A percentile compares a stretch with the other conserved stretches of the same genome.
Conservation (phyloP, 2,113 vertebrate genomes). For the Ornithorhynchus anatinus region DNA sequence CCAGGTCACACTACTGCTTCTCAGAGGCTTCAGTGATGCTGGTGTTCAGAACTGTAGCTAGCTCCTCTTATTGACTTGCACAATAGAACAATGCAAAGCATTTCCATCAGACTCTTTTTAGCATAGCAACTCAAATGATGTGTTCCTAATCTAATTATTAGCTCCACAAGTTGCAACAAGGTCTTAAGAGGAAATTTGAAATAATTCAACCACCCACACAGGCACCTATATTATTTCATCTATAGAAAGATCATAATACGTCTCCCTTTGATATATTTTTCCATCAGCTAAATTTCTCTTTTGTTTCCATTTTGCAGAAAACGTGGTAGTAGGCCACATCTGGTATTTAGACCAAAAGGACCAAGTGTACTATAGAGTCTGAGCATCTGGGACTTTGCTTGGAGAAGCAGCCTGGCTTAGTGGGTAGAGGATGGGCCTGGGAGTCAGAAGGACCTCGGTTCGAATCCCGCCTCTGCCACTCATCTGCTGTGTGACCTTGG, state of each 20-base stretch:
- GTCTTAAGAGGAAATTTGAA: neutral
- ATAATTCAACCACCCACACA: neutral
- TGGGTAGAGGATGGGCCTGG: too few species aligned
- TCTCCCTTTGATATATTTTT: neutral
- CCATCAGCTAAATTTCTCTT: neutral
- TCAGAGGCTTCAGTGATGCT: too few species aligned
- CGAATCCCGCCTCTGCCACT: too few species aligned
- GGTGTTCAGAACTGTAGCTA: constrained; percentile 15
- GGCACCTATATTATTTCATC: neutral
- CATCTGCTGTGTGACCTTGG: too few species aligned
- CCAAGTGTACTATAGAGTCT: neutral
- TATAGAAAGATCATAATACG: neutral
- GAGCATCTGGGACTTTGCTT: neutral
- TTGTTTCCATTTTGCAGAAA: neutral
- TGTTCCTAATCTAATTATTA: constrained; percentile 8
- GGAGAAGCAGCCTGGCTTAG: neutral
- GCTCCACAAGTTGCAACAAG: constrained; percentile 11
- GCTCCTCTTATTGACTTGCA: constrained; percentile 8
- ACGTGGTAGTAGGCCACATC: neutral
- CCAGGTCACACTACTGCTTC: too few species aligned
- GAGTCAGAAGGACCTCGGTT: too few species aligned
- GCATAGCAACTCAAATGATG: neutral
- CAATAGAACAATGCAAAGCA: neutral
- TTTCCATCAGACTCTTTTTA: constrained; percentile 7
- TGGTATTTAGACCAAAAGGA: neutral